These are phyloP conservation scores for Poicephalus gulielmi DNA, from an alignment of 2,113 vertebrate species.

Conservation along the genomic window DNA sequence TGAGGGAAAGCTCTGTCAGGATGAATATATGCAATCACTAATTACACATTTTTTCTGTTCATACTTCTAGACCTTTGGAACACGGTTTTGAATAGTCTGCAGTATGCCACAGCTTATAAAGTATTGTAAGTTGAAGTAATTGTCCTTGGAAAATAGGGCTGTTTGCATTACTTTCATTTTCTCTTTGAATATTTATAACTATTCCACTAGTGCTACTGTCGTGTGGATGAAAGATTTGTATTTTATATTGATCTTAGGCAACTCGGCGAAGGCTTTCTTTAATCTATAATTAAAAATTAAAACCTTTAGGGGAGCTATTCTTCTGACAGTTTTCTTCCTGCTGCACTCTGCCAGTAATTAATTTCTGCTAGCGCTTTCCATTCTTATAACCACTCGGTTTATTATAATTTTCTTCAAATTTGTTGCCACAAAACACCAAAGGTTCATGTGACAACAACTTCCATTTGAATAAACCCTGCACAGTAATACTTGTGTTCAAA, in stretches of 20 bases:
- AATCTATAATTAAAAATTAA: constrained; percentile 67
- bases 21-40: background rate
- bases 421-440: constrained; percentile 7
- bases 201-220: background rate
- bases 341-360: constrained; percentile 43
- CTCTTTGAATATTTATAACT: constrained; percentile 44
- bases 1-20: background rate
- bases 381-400: constrained; percentile 10
- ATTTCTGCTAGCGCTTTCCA: background rate
- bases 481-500: background rate
- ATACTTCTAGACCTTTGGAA: background rate
- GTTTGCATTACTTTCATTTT: constrained; percentile 9
- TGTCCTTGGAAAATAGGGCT: background rate
- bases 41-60: background rate
- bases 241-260: constrained; percentile 55
- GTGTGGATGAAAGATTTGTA: constrained; percentile 30
- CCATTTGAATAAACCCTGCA: background rate
- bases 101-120: background rate
- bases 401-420: constrained; percentile 3
- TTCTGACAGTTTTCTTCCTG: constrained; percentile 36
- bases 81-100: background rate
- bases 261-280: constrained; percentile 29
- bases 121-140: background rate
- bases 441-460: background rate
- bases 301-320: constrained; percentile 57